Evolutionary conservation across 1,140 invertebrate genomes (phyloP), one percentile per base, ranked within the genome.

Genomic region (Episyrphus balteatus): DNA sequence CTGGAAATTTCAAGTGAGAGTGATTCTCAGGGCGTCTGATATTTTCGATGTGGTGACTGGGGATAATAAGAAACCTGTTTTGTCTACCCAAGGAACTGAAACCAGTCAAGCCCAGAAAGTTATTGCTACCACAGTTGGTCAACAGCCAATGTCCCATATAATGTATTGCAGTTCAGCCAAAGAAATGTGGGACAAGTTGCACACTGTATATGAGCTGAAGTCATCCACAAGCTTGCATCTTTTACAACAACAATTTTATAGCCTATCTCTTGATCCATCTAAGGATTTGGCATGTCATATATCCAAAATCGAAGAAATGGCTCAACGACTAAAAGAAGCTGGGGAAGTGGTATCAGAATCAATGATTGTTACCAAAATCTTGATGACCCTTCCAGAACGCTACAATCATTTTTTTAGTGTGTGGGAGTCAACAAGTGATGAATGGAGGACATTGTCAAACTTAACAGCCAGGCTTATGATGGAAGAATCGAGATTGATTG

Each of bases 141-240:
- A 58, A 40, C 33, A 59, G 36, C 55, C 54, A 18, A 58, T 62
- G 51, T 26, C 55, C 31, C 61, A 62, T 48, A 55, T 66, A 8
- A 50, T 68, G 33, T 55, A 59, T 19, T 68, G 59, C 45, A 37
- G 44, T 14, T 53, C 45, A 37, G 51, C 62, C 21, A 57, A 58
- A 10, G 56, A 57, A 40, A 71, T 70, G 63, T 72, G 66, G 66
- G 43, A 42, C 10, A 59, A 60, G 18, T 42, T 70, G 1, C 21
- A 44, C 1, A 51, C 55, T 21, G 50, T 70, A 1, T 66, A 68
- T 41, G 68, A 70, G 37, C 59, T 67, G 17, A 66, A 61, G 51
- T 57, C 60, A 0, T 57, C 66, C 42, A 54, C 55, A 1, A 65
- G 48, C 26, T 48, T 65, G 0, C 61, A 70, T 41, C 51, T 68